Conservation (phyloP, 2,113 vertebrate species). For the Saguinus midas region DNA sequence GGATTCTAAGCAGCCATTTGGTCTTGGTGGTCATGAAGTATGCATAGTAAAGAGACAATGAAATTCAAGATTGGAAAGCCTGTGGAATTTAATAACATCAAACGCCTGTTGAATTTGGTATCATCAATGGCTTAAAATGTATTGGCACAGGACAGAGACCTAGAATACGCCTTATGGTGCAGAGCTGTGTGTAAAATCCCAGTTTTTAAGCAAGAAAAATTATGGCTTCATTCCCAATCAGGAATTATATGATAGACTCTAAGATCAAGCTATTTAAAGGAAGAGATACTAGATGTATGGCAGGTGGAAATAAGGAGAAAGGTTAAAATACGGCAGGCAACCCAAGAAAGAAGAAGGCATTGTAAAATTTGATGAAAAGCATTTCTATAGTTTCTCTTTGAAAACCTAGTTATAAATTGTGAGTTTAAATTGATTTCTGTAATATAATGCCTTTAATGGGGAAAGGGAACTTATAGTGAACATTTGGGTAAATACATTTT, state of each 20-base stretch:
- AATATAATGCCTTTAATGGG: constrained; percentile 21
- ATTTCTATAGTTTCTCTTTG: constrained; percentile 73
- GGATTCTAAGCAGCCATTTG: not conserved
- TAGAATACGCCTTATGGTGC: constrained; percentile 50
- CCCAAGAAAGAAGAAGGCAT: constrained; percentile 66
- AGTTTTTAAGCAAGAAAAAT: constrained; percentile 64
- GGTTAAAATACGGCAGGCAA: constrained; percentile 62
- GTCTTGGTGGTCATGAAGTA: constrained; percentile 43
- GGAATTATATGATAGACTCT: constrained; percentile 58
- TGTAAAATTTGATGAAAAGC: constrained; percentile 14
- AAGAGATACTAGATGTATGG: constrained; percentile 36
- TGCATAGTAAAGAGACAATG: constrained; percentile 34
- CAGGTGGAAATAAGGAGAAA: constrained; percentile 55
- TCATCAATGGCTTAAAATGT: constrained; percentile 58
- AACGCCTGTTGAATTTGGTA: constrained; percentile 61
- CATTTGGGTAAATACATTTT: constrained; percentile 7
- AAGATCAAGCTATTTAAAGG: constrained; percentile 65
- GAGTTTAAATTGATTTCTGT: constrained; percentile 78
- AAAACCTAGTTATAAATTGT: constrained; percentile 74
- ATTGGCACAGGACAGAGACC: constrained; percentile 59
- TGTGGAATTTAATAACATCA: constrained; percentile 59
- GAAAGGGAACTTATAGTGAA: not conserved
- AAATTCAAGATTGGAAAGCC: constrained; percentile 55
- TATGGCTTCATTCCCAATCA: constrained; percentile 45
- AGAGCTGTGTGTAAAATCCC: constrained; percentile 60